A percentile compares a stretch with the other conserved stretches of the same genome.
Conservation (phyloP, 2,888 invertebrate species). For the Polyommatus iphigenia region DNA sequence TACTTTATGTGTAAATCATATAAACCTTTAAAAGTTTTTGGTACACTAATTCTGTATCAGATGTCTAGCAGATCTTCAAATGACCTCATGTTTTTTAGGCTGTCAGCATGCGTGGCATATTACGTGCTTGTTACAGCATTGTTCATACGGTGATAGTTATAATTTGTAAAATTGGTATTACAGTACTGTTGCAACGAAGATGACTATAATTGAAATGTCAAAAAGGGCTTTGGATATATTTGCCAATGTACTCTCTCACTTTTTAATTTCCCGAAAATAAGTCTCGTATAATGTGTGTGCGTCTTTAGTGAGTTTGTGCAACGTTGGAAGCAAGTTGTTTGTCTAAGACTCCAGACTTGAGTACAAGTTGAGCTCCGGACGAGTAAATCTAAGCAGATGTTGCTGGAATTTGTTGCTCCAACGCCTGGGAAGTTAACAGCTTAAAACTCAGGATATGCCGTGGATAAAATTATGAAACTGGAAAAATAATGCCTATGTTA, state of each 20-base stretch:
- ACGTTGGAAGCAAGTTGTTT: conserved; percentile 6
- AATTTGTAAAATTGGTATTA: too few species aligned
- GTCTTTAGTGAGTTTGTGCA: not conserved
- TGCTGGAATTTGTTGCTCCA: not conserved
- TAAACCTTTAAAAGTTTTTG: too few species aligned
- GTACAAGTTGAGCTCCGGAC: not conserved
- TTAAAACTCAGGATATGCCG: not conserved
- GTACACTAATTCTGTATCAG: too few species aligned
- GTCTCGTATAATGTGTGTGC: not conserved
- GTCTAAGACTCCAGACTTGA: not conserved
- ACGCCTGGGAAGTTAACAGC: not conserved
- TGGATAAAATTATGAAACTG: too few species aligned
- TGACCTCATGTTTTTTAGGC: too few species aligned
- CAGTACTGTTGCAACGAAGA: too few species aligned
- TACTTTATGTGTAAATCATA: too few species aligned
- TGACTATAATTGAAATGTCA: not conserved
- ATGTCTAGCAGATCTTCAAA: too few species aligned
- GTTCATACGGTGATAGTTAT: too few species aligned
- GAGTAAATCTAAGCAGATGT: not conserved
- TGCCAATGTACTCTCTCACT: not conserved
- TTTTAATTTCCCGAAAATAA: not conserved
- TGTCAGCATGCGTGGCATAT: too few species aligned
- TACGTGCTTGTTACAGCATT: not conserved
- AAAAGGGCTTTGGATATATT: not conserved
- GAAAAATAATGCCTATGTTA: too few species aligned